A percentile compares a stretch with the other conserved stretches of the same genome.
These are phyloP conservation scores for Nomada ruficornis DNA, from an alignment of 2,888 invertebrate genomes.

Conservation along the genomic window DNA sequence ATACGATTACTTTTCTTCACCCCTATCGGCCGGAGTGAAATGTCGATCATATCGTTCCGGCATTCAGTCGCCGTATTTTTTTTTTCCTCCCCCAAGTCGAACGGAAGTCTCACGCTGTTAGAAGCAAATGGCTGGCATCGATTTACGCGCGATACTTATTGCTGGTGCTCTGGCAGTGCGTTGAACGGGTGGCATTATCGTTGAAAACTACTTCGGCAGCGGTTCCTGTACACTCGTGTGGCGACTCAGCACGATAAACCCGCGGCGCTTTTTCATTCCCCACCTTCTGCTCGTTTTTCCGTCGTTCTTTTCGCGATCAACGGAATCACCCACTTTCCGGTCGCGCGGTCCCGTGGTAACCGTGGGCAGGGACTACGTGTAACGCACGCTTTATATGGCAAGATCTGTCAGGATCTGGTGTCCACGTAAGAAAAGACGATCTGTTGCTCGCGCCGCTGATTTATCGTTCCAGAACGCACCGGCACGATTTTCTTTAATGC, in stretches of 20 bases:
- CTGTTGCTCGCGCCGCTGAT: slow-evolving; percentile 64
- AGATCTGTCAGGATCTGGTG: slow-evolving; percentile 64
- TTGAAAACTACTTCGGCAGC: slow-evolving; percentile 60
- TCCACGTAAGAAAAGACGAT: slow-evolving; percentile 59
- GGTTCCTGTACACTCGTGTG: slow-evolving; percentile 45
- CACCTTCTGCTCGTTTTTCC: slow-evolving; percentile 18
- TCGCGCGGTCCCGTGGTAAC: slow-evolving; percentile 47
- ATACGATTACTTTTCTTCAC: too few relatives aligned
- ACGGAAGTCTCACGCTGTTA: slow-evolving; percentile 35
- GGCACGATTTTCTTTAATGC: slow-evolving; percentile 65
- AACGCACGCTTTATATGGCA: slow-evolving; percentile 66
- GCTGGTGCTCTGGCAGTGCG: slow-evolving; percentile 24
- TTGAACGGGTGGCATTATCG: slow-evolving; percentile 57
- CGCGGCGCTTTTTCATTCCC: slow-evolving; percentile 49
- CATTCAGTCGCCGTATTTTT: neutral
- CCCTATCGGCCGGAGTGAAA: neutral
- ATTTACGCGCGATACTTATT: slow-evolving; percentile 46
- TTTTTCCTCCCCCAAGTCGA: neutral
- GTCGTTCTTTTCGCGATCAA: slow-evolving; percentile 41
- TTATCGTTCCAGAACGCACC: slow-evolving; percentile 59
- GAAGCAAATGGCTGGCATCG: slow-evolving; percentile 31
- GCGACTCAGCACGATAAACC: slow-evolving; percentile 59
- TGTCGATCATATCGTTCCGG: neutral
- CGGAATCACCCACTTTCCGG: slow-evolving; percentile 65
- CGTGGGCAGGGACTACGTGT: slow-evolving; percentile 42